Evolutionary conservation across 2,888 invertebrate genomes (phyloP), one percentile per base, ranked within the genome.

Genomic region (Drosophila lutescens): DNA sequence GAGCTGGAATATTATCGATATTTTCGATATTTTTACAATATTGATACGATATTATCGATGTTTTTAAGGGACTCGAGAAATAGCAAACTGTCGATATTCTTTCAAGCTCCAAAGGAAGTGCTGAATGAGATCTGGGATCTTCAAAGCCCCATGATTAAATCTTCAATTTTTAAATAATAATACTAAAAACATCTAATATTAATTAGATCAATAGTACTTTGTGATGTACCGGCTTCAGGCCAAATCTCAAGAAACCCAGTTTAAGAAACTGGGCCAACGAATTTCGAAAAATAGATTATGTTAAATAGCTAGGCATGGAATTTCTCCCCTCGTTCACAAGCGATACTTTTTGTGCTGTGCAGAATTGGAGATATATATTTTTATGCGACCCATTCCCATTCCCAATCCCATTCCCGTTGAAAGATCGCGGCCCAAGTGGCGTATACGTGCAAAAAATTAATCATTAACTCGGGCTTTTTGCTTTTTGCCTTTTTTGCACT

Each of bases 371-470:
- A 50, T 40, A 58, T 40, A 51, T 40, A 57, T 38, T 46, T 58
- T 32, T 34, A 26, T 47, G 58, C 61, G 58, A 58, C 13, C 62
- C 34, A 34, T 34, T 34, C 32, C 10, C 62, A 53, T 53, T 54
- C 15, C 62, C 62, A 51, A 53, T 54, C 53, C 54, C 62, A 53
- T 57, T 54, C 57, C 54, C 59, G 67, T 67, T 62, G 59, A 40
- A 47, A 62, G 47, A 55, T 60, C 40, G 40, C 13, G 44, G 44
- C 44, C 32, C 61, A 61, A 40, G 23, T 43, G 38, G 54, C 44
- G 59, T 54, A 49, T 84, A 84, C 86, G 86, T 86, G 86, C 86
- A 83, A 80, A 83, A 84, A 81, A 80, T 86, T 84, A 83, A 86
- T 84, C 79, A 79, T 81, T 84, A 69, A 54, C 53, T 49, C 32